Evolutionary conservation across 1,140 invertebrate species (phyloP), one percentile per base, ranked within the genome.

Genomic region (Trichomalopsis sarcophagae): DNA sequence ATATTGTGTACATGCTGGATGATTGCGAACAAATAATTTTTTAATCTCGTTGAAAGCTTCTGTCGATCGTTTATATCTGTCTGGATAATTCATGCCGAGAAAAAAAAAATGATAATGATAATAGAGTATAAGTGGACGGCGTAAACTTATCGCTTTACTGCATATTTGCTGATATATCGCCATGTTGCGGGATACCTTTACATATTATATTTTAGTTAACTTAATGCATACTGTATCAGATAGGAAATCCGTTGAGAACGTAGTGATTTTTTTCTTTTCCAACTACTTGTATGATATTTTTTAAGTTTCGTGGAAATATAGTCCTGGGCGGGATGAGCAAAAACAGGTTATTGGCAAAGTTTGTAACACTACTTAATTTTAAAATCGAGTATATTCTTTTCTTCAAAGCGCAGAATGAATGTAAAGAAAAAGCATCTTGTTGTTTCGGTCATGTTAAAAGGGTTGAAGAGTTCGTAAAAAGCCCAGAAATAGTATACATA

Each of bases 401-500:
- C 47, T 73, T 74, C 33, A 23, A 44, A 14, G 4, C 21, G 44
- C 33, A 36, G 33, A 76, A 23, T 50, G 23, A 17, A 82, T 62
- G 74, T 69, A 27, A 36, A 36, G 21, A 50, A 30, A 10, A 13
- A 33, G 6, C 47, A 7, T 36, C 14, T 44, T n/a, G 21, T 74
- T 44, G 80, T 66, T 73, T 81, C 13, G 14, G 23, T 73, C 30
- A 71, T 66, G 47, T 62, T 62, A 62, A 74, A 82, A 74, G 23
- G 33, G 40, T 78, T 44, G 36, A 33, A 73, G 36, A 75, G 36
- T 21, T 77, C 75, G 76, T 82, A 47, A 78, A 47, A 50, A 79
- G 69, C 44, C 78, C 69, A 86, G 21, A 87, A 27, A 87, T 82
- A 88, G 66, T 89, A 87, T 88, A 88, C 86, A 88, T 89, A 68